Evolutionary conservation across 30 jellyfish, hydroid and myxozoan genomes (phyloP).

Genomic region (Turritopsis rubra): DNA sequence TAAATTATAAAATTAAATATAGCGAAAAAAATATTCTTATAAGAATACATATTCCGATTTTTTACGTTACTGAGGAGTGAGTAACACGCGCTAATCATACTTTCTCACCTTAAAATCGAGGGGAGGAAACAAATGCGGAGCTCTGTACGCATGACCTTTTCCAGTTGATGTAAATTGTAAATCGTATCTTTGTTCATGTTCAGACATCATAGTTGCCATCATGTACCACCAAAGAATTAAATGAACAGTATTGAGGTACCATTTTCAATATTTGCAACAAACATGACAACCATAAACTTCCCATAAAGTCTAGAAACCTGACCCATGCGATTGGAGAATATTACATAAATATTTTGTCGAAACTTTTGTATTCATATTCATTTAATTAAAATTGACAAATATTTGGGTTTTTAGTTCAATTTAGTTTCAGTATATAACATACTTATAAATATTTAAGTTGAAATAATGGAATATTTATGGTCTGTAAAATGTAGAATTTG

Average conservation of each 20-base stretch:
- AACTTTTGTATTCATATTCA: too few relatives aligned
- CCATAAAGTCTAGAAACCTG: background rate
- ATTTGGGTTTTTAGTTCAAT: background rate
- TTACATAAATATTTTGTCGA: too few relatives aligned
- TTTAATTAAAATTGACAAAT: background rate
- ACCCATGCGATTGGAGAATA: too few relatives aligned
- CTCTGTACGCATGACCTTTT: conserved; percentile 47
- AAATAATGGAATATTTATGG: background rate
- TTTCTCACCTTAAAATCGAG: conserved; percentile 44
- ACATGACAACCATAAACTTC: conserved; percentile 2
- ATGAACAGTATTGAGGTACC: background rate
- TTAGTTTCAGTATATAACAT: background rate
- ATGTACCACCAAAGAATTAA: background rate
- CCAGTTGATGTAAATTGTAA: conserved; percentile 73
- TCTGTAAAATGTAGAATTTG: background rate
- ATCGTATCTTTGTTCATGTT: conserved; percentile 46
- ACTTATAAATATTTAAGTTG: background rate
- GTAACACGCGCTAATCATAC: background rate
- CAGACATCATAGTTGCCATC: background rate
- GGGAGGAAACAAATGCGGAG: conserved; percentile 55
- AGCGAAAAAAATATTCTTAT: too few relatives aligned
- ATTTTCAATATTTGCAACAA: background rate
- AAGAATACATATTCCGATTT: too few relatives aligned
- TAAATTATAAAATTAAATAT: too few relatives aligned
- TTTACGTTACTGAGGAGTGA: too few relatives aligned